These are phyloP conservation scores for Gallinago undulata DNA, from an alignment of 2,113 vertebrate species.

Conservation along the genomic window DNA sequence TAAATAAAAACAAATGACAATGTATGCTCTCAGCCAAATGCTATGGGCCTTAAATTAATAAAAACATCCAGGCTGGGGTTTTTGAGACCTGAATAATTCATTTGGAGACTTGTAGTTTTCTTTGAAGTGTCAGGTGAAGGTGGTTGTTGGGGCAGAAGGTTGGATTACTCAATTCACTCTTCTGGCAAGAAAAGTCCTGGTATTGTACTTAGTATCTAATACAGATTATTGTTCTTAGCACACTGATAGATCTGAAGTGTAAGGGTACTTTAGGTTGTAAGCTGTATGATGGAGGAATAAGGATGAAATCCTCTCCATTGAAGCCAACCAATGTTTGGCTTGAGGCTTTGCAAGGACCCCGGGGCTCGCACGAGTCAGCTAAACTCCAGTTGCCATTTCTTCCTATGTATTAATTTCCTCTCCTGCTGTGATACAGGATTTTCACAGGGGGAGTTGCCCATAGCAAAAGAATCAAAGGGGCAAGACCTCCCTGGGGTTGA, in stretches of 20 bases:
- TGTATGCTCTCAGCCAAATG: not conserved
- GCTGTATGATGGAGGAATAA: not conserved
- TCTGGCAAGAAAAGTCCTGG: not conserved
- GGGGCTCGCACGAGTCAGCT: rapidly evolving
- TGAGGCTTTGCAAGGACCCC: not conserved
- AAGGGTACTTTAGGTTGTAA: not conserved
- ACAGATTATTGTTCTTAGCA: not conserved
- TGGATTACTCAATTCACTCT: not conserved
- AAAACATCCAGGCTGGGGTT: not conserved
- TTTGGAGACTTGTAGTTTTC: not conserved
- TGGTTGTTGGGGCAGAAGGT: not conserved
- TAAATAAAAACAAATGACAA: not conserved
- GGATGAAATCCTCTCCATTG: not conserved
- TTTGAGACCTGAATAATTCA: not conserved
- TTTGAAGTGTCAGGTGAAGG: not conserved
- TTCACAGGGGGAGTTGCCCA: not conserved
- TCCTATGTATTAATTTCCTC: not conserved
- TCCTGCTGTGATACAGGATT: not conserved
- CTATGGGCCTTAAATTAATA: not conserved
- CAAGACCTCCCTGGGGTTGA: not conserved
- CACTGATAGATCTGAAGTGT: not conserved
- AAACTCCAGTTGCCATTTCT: not conserved
- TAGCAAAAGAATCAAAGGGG: not conserved
- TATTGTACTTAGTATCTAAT: rapidly evolving
- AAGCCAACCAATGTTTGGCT: not conserved